Base-by-base conservation (phyloP, 1,140 invertebrate genomes). In the Drosophila gunungcola region DNA sequence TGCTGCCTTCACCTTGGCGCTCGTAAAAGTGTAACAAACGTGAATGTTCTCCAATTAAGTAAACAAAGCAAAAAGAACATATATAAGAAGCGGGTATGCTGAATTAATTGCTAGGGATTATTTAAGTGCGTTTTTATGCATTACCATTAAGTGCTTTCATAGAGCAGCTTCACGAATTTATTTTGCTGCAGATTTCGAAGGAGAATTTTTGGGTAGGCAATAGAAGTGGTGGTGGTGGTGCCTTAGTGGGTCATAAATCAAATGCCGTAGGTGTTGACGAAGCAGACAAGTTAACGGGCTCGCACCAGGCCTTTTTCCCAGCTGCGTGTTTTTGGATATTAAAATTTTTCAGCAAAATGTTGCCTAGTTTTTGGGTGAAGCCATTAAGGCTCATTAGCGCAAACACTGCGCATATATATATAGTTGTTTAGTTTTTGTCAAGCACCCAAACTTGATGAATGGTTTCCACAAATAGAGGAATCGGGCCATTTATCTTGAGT, bases 101-200 rank as follows among this genome's bases (percentile, higher is more conserved):
- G 84, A 78, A 89, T 89, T 89, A 89, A 89, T 89, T 89, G 84
- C 73, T 80, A 80, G 84, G 84, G 85, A 89, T 80, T 67, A 80
- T 80, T 89, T 89, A 74, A 89, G 63, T 89, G 84, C 84, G 83
- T 86, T 88, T 89, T 88, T 89, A 88, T 89, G 80, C 84, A 89
- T 88, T 88, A 84, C 84, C 83, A 86, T 86, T 83, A 88, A 86
- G 86, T 88, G 79, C 72, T 73, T 6, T 6, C 46, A 52, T 49
- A 88, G 82, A 42, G 46, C 58, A 43, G 58, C 58, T 73, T 43
- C 45, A 54, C 48, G 60, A 84, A 48, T 84, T 84, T 60, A 73
- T 85, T 85, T 73, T 45, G 32, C 38, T 67, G 45, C 73, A 77
- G 82, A 85, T 85, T 85, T 85, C 74, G 54, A 67, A 61, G 58